Evolutionary conservation across 2,113 vertebrate genomes (phyloP), one percentile per base, ranked within the genome.

Genomic region (Heliornis fulica): DNA sequence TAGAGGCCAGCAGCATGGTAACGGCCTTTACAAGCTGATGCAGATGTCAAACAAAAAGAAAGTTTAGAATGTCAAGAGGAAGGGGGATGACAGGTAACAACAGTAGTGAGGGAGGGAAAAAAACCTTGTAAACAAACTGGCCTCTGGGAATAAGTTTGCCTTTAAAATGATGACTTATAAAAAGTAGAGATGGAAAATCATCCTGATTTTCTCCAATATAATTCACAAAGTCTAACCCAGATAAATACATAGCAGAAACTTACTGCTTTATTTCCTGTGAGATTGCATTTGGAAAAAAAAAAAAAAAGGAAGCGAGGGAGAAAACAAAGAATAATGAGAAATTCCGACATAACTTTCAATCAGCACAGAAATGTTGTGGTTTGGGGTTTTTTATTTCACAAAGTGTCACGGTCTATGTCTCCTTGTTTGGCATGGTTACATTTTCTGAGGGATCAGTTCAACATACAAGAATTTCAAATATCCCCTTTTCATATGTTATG

Each of bases 11-110:
- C 18, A 64, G 32, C 38, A 48, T 65, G 36, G 43, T 69, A 87
- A 71, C 83, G 76, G 56, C 61, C 83, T 96, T 96, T 90, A 94
- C 41, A 81, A 93, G 21, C 41, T 93, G 72, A 89, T 20, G 1
- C 21, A 83, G 29, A 38, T 87, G 83, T 83, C 69, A 83, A 88
- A 94, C 38, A 79, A 83, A 89, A 93, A 86, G 28, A 93, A 94
- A 87, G 38, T 71, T 80, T 78, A 88, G 78, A 96, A 89, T 88
- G 64, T 88, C 68, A 93, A 60, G 53, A 74, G 29, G 40, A 82
- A 10, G 13, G 53, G n/a, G 9, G 21, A 70, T 66, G 53, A 66
- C 32, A 81, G 34, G 46, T 77, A 93, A 66, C 36, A 85, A 50
- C 9, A 77, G 16, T 26, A 89, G 32, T 65, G 29, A 19, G 11